Base-by-base conservation (phyloP, 2,113 vertebrate species). In the Marmota flaviventris region DNA sequence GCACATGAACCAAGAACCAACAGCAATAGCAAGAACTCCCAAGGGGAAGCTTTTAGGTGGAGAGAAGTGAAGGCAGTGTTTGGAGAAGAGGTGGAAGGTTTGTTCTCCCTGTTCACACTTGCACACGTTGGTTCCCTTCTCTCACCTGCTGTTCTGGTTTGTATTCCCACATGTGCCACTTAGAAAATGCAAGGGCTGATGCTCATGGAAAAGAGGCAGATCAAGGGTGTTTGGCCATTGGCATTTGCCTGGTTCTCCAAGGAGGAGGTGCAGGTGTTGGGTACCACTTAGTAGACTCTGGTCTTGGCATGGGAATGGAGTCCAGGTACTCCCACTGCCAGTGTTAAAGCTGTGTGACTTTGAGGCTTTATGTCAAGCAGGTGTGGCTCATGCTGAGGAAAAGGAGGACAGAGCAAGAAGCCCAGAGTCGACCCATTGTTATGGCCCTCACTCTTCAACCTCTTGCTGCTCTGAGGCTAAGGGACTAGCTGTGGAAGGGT, bases 131-230 rank as follows among this genome's bases (percentile, higher is more conserved):
- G 82, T 86, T 61, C 5, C 16, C 27, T 89, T 88, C 37, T 81
- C 79, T n/a, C 69, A 96, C 32, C 34, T 32, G 42, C 95, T 76
- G 18, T 32, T 56, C 42, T 94, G 3, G 3, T 25, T 27, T 3
- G 22, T 5, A 78, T 34, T 58, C 56, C 56, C 56, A 58, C 20
- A 22, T 24, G 20, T 39, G 37, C 18, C 37, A 70, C 73, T 20
- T 42, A 73, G 56, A 81, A 92, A 85, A 45, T 10, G 87, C 70
- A 69, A 95, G 73, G 51, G 89, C 95, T 97, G 97, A 58, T 69
- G 82, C 45, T 53, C 12, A 17, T 45, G 8, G 63, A 53, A 24
- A 61, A 51, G 85, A 7, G 9, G 58, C 25, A 7, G 42, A 85
- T 91, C 78, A 29, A 85, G 37, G 84, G 76, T 69, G 25, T 76